Conservation (phyloP, 2,113 vertebrate genomes). For the Lophura nycthemera region DNA sequence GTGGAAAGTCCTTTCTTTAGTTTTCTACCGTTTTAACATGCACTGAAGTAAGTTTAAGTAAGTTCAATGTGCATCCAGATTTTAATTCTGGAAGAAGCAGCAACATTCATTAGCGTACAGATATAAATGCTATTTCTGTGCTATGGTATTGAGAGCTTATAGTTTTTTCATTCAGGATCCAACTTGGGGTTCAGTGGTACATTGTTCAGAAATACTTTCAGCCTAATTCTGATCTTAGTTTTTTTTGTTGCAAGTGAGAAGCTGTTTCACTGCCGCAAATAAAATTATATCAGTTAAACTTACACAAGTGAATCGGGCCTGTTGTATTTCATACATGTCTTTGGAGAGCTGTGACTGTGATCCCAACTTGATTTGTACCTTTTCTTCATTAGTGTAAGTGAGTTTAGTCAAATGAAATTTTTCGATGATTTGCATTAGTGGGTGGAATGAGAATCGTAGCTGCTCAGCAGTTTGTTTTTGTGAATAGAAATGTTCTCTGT, state of each 20-base stretch:
- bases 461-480: neutral
- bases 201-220: neutral
- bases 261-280: neutral
- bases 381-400: neutral
- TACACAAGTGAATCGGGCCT: neutral
- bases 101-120: rapidly evolving
- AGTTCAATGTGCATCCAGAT: neutral
- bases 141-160: neutral
- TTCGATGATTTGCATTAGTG: neutral
- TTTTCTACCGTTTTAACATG: neutral
- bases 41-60: neutral
- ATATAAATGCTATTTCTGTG: neutral
- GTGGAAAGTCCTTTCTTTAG: too few species aligned
- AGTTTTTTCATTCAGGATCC: neutral
- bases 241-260: neutral
- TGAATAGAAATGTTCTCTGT: neutral
- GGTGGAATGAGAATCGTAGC: neutral
- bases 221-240: neutral
- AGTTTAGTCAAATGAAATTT: neutral
- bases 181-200: neutral
- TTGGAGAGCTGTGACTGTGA: neutral
- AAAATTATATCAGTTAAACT: neutral
- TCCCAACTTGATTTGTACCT: neutral
- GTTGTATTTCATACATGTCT: neutral
- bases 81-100: neutral